These are phyloP conservation scores for Pyrgilauda ruficollis DNA, from an alignment of 2,113 vertebrate species.

Conservation along the genomic window DNA sequence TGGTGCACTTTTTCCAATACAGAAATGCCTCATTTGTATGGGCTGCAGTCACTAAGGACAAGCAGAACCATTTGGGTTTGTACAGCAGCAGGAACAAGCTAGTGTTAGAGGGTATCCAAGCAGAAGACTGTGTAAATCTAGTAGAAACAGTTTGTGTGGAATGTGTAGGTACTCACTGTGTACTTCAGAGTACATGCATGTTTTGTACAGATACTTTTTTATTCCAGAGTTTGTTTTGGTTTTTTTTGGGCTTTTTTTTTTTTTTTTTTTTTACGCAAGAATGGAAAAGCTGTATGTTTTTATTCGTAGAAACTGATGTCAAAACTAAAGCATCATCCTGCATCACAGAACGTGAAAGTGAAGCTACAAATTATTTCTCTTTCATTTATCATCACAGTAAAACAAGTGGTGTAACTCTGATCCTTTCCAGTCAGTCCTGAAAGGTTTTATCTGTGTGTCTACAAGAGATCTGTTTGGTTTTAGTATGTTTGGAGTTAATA, in stretches of 20 bases:
- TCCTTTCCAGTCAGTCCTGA: slow-evolving; percentile 48
- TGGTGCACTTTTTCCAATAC: not conserved
- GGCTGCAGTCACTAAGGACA: not conserved
- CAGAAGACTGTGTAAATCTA: not conserved
- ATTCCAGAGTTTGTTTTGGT: not conserved
- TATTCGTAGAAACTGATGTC: not conserved
- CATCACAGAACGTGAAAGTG: slow-evolving; percentile 41
- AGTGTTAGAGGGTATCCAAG: not conserved
- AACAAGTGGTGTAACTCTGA: not conserved
- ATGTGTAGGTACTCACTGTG: not conserved
- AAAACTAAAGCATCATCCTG: not conserved
- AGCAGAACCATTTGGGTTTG: not conserved
- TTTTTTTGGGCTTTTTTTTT: no score
- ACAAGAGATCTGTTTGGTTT: slow-evolving; percentile 1
- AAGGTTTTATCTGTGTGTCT: slow-evolving; percentile 13
- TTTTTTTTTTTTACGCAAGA: not conserved
- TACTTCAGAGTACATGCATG: not conserved
- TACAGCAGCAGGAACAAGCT: not conserved
- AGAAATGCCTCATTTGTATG: not conserved
- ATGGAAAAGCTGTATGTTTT: slow-evolving; percentile 11
- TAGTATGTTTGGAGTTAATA: not conserved
- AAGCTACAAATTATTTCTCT: slow-evolving; percentile 58
- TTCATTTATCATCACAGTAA: slow-evolving; percentile 48
- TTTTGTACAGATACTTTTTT: not conserved
- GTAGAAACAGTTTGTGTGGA: not conserved